Evolutionary conservation across 2,888 invertebrate genomes (phyloP).

Genomic region (Aporophyla nigra): DNA sequence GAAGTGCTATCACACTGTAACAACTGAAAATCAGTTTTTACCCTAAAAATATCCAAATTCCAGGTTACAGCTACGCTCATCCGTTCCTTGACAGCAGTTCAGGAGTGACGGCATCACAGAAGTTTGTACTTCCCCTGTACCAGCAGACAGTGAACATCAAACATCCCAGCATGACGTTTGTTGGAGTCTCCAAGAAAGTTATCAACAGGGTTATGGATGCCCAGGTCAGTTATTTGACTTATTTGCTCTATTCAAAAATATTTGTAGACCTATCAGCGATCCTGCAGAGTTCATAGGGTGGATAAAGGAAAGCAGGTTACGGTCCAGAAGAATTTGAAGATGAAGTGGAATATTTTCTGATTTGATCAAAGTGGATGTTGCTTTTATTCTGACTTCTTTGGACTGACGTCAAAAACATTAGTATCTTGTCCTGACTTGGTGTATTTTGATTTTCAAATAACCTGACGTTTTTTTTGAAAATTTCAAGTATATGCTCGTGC

Average conservation of each 20-base stretch:
- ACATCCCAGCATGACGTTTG: conserved; percentile 94
- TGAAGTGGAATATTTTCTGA: neutral
- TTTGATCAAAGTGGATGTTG: neutral
- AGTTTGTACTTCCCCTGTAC: conserved; percentile 93
- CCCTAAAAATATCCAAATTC: conserved; percentile 47
- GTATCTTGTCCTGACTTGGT: too few species aligned
- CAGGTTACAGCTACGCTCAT: conserved; percentile 93
- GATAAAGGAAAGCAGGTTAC: too few species aligned
- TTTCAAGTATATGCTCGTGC: too few species aligned
- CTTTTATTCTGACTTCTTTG: too few species aligned
- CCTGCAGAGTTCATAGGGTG: neutral
- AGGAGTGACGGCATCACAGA: conserved; percentile 91
- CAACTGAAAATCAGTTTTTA: neutral
- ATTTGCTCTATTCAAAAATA: neutral
- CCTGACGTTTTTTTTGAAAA: too few species aligned
- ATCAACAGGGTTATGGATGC: conserved; percentile 92
- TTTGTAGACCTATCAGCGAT: neutral
- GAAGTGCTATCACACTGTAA: neutral
- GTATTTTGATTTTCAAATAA: too few species aligned
- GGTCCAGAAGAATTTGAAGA: neutral
- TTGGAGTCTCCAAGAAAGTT: conserved; percentile 94
- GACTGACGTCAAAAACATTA: too few species aligned
- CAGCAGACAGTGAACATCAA: conserved; percentile 94
- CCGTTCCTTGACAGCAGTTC: conserved; percentile 93
- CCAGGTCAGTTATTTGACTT: conserved; percentile 90